Evolutionary conservation across 2,797 vertebrate genomes (phyloP), one percentile per base, ranked within the genome.

Genomic region (Oreochromis grahami): DNA sequence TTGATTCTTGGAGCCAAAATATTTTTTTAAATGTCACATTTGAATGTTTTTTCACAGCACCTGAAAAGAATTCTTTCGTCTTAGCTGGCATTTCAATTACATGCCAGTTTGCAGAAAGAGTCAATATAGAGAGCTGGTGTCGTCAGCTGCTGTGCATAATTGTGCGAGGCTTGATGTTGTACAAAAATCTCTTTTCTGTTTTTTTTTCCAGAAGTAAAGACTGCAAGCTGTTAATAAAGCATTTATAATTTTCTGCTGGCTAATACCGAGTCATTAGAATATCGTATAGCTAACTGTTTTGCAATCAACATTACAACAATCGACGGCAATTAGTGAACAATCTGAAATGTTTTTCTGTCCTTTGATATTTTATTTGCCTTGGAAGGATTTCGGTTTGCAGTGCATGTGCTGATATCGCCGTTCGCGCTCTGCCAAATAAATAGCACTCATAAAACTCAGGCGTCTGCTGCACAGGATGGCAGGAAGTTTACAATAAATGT

Each of bases 401-500:
- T 77, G 84, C 86, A 85, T 82, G 86, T 82, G 89, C 88, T 89
- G 87, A 92, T 94, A 85, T 79, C 78, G 53, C 87, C 78, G 12
- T 88, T 89, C 79, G 86, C 53, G 8, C 90, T 84, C 90, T 90
- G 92, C 92, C 93, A 94, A 93, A 93, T 92, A 94, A 95, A 92
- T 78, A 89, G 90, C 88, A n/a, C 83, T 93, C 91, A 56, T 95
- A 95, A 95, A 95, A 93, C 83, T 81, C 91, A 26, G 80, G 86
- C 91, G 86, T 94, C 94, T 92, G 94, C 92, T 81, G 88, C 89
- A 87, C 91, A 86, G 88, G 91, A 93, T 89, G 92, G 92, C 93
- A 86, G 92, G 88, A 92, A 93, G 89, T 94, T 94, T 92, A 93
- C 92, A 94, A 93, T 95, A 94, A 93, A 95, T 92, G 95, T 95